Percentiles rank a stretch among this genome's conserved stretches.
Conservation (phyloP, 2,113 vertebrate genomes). For the Phyllostomus discolor region DNA sequence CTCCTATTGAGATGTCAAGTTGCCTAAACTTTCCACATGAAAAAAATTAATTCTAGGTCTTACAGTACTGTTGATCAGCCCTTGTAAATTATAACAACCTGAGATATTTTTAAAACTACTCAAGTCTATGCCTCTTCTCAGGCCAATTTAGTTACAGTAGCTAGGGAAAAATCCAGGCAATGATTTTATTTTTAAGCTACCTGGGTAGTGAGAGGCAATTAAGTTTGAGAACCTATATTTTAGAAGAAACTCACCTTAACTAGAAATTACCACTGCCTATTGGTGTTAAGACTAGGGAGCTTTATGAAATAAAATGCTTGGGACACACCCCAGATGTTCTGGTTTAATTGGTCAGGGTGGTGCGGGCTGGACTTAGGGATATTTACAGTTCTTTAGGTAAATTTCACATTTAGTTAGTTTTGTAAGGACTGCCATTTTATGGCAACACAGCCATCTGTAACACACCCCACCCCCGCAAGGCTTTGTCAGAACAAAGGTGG, state of each 20-base stretch:
- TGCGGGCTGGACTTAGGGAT: background rate
- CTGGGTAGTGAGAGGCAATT: background rate
- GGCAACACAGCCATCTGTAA: background rate
- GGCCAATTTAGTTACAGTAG: background rate
- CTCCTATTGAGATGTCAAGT: background rate
- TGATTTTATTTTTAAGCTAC: background rate
- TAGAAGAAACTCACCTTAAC: background rate
- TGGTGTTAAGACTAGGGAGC: conserved; percentile 4
- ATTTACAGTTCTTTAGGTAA: background rate
- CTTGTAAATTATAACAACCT: background rate
- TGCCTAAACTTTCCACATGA: background rate
- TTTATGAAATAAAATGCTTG: background rate
- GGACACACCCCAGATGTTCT: background rate
- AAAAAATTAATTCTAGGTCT: background rate
- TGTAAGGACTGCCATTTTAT: background rate
- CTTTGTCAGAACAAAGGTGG: background rate
- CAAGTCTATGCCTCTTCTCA: background rate
- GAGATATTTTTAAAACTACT: background rate
- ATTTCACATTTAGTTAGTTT: background rate
- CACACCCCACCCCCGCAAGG: too few relatives aligned
- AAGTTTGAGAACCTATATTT: background rate
- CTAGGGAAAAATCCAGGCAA: background rate
- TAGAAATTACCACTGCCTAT: background rate
- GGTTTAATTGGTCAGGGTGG: background rate
- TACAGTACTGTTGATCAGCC: background rate